Conservation (phyloP, 2,797 vertebrate species). For the Crocodylus rhombifer region DNA sequence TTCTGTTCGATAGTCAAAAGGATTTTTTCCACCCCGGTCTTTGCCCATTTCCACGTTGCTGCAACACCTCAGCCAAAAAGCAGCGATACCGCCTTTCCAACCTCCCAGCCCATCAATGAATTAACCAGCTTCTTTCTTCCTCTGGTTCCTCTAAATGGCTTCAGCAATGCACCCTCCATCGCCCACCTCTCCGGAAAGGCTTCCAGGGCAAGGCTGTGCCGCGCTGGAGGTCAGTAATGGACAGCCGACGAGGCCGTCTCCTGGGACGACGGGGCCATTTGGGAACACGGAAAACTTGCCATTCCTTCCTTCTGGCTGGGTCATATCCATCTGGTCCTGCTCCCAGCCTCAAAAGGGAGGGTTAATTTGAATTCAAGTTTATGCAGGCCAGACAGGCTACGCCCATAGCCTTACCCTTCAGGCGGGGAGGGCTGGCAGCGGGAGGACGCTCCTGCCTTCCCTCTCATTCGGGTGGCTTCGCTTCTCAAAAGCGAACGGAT, state of each 20-base stretch:
- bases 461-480: slow-evolving; percentile 15
- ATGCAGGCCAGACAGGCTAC: slow-evolving; percentile 75
- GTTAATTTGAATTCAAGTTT: slow-evolving; percentile 73
- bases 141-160: no score
- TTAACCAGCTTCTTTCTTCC: no score
- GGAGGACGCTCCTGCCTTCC: slow-evolving; percentile 44
- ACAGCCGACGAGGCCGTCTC: neutral
- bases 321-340: slow-evolving; percentile 24
- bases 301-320: neutral
- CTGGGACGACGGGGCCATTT: no score
- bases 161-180: no score
- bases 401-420: slow-evolving; percentile 52
- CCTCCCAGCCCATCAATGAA: no score
- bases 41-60: no score
- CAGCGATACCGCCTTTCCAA: no score
- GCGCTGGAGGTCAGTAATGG: fast-evolving
- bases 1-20: no score
- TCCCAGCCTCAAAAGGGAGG: slow-evolving; percentile 64
- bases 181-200: no score
- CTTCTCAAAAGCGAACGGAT: neutral
- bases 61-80: no score
- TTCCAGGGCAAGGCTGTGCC: neutral
- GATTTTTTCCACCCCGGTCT: no score
- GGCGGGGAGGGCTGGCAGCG: slow-evolving; percentile 45
- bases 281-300: neutral